A percentile compares a stretch with the other conserved stretches of the same genome.
Conservation (phyloP, 2,113 vertebrate genomes). For the Alaudala cheleensis region DNA sequence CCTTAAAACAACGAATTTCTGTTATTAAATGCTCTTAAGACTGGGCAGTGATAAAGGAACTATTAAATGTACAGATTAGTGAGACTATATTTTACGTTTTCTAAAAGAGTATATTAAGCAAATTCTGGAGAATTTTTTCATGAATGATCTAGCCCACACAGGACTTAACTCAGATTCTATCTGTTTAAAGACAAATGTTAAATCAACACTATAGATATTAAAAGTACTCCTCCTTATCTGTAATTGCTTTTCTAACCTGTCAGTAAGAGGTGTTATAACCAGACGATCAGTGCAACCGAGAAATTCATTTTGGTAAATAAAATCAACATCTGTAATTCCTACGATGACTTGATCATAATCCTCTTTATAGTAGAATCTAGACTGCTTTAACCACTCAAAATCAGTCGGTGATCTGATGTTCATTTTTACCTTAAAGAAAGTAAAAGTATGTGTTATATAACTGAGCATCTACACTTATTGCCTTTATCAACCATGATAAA, state of each 20-base stretch:
- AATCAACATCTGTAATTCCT: constrained; percentile 90
- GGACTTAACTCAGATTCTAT: neutral
- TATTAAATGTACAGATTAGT: neutral
- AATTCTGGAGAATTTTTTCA: neutral
- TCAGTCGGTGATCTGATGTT: constrained; percentile 80
- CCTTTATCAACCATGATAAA: neutral
- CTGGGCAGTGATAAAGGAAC: neutral
- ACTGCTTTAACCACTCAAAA: constrained; percentile 94
- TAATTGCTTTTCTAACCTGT: constrained; percentile 74
- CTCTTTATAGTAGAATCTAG: constrained; percentile 88
- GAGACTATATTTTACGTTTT: neutral
- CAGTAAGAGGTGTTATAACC: constrained; percentile 91
- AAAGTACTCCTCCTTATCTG: neutral
- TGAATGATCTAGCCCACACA: neutral
- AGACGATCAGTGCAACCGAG: constrained; percentile 91
- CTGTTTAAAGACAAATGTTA: neutral
- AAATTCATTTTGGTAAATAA: constrained; percentile 91
- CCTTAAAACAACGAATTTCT: neutral
- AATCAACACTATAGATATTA: neutral
- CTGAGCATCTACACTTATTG: neutral
- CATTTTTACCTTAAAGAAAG: constrained; percentile 81
- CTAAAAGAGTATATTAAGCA: neutral
- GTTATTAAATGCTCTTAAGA: neutral
- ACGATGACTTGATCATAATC: constrained; percentile 82
- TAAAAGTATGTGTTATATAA: neutral